These are phyloP conservation scores for Patella ulyssiponensis DNA, from an alignment of 2,888 invertebrate species.

Conservation along the genomic window DNA sequence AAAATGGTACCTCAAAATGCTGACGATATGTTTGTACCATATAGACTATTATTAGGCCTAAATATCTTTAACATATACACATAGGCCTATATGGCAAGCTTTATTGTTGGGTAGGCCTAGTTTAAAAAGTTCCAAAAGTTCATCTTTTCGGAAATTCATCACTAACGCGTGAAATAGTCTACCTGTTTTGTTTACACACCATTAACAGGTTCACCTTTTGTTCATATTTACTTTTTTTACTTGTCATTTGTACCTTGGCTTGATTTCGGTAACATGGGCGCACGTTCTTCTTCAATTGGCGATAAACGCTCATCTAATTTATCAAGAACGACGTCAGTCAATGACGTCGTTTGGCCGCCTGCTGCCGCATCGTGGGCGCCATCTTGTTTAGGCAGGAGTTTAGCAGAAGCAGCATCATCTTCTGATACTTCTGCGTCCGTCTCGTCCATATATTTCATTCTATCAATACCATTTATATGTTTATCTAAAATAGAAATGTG, in stretches of 20 bases:
- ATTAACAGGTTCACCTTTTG: background rate
- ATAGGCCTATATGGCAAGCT: too few relatives aligned
- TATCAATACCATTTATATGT: slow-evolving; percentile 39
- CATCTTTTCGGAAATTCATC: too few relatives aligned
- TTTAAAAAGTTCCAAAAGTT: too few relatives aligned
- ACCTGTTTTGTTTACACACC: background rate
- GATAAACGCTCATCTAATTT: slow-evolving; percentile 21
- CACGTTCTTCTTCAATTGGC: slow-evolving; percentile 19
- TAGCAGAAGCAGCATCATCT: slow-evolving; percentile 31
- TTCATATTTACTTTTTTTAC: too few relatives aligned
- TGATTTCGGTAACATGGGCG: slow-evolving; percentile 20
- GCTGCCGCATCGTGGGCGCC: background rate
- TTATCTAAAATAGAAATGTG: slow-evolving; percentile 24
- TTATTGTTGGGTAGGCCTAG: too few relatives aligned
- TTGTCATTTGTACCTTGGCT: background rate
- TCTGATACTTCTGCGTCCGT: slow-evolving; percentile 50
- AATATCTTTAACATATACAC: too few relatives aligned
- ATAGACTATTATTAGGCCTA: too few relatives aligned
- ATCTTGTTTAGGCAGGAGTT: slow-evolving; percentile 25
- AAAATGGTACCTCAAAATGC: too few relatives aligned
- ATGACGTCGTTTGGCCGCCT: background rate
- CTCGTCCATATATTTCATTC: slow-evolving; percentile 58
- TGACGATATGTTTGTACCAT: too few relatives aligned
- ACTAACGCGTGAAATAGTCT: too few relatives aligned
- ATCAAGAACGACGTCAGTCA: slow-evolving; percentile 17